Base-by-base conservation (phyloP, 2,113 vertebrate species). In the Ageneiosus marmoratus region DNA sequence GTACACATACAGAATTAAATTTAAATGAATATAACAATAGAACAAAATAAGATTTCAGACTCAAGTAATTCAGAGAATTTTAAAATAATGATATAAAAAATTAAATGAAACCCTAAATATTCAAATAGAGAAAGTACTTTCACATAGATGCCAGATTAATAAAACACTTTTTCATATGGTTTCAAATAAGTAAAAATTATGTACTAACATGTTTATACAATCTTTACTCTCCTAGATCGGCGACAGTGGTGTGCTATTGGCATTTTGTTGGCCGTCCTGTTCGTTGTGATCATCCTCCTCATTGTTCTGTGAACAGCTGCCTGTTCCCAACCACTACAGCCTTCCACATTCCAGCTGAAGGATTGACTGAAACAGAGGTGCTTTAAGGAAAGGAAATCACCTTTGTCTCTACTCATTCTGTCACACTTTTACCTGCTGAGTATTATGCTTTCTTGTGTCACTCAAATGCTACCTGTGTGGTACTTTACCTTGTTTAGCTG, bases 221-320 rank as follows among this genome's bases (percentile, higher is more conserved):
- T 41, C 3, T 29, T 78, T 80, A 15, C 18, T 72, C n/a, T 55
- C 91, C n/a, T 92, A 99, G 98, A 99, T 90, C 95, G 96, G 24
- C 95, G 97, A 69, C 98, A 99, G 93, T 99, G 98, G 98, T 99
- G 98, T 76, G 98, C 97, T 50, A 99, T 99, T 8, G 94, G 95
- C 0, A 1, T 98, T 85, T 93, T 99, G 86, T 94, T 99, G 0
- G 77, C 87, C 16, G 91, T 99, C 90, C 94, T 99, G 83, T 85
- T 98, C 80, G 94, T 98, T 7, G 92, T 99, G 91, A 90, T 98
- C 89, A 89, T 97, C 88, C 95, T 99, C 86, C 94, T 98, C 88
- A 89, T 97, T 15, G 89, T 95, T 85, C 94, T 97, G 91, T 99
- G 96, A 82, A 32, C 53, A 34, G 29, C 24, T 70, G 69, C 20